These are phyloP conservation scores for Heptranchias perlo DNA, from an alignment of 2,113 vertebrate genomes.

Conservation along the genomic window DNA sequence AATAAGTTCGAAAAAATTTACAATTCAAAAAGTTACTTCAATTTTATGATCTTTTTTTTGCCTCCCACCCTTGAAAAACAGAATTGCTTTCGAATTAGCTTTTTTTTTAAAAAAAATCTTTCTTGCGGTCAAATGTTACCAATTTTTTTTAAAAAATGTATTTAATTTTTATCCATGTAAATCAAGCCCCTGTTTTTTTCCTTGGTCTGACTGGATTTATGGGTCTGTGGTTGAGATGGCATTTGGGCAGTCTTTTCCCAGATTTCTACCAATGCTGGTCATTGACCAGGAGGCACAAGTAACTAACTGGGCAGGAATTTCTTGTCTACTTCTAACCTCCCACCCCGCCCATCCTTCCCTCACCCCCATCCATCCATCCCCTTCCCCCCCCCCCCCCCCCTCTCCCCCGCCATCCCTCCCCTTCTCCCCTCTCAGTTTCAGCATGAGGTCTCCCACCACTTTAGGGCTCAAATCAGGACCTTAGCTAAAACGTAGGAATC, in stretches of 20 bases:
- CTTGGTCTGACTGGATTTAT: neutral
- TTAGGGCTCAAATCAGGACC: neutral
- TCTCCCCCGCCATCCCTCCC: too few species aligned
- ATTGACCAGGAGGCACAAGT: neutral
- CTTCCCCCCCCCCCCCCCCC: too few species aligned
- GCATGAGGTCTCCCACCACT: neutral
- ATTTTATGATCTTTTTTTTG: neutral
- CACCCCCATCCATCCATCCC: too few species aligned
- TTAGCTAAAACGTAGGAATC: neutral
- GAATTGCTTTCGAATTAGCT: neutral
- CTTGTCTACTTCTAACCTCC: neutral
- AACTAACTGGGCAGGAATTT: neutral
- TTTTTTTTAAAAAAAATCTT: neutral
- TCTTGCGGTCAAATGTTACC: neutral
- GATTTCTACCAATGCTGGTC: neutral
- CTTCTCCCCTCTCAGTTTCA: too few species aligned
- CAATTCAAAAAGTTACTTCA: neutral
- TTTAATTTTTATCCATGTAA: neutral
- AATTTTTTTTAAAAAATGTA: neutral
- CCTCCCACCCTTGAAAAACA: neutral
- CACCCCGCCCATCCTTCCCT: neutral
- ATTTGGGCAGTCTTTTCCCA: neutral
- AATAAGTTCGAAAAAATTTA: neutral
- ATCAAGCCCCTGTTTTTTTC: neutral
- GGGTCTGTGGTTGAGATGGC: neutral